A percentile compares a stretch with the other conserved stretches of the same genome.
phyloP scores from a whole-genome alignment of 2,888 invertebrate species.

The Eueremaeus valkanovi region DNA sequence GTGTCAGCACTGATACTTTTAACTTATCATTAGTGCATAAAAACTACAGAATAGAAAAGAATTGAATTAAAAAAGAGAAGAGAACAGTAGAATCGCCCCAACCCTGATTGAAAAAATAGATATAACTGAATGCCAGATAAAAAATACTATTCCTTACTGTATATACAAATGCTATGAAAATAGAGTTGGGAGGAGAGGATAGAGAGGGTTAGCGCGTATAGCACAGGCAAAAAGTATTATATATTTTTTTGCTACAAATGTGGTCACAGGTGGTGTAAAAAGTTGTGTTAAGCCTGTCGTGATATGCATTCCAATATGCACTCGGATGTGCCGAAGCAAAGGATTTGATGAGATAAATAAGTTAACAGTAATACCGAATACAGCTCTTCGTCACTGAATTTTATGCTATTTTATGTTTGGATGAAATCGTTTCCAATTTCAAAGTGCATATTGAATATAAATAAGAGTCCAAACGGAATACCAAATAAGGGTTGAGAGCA shows the following conservation, averaged over 20 bases:
- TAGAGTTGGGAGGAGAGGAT: not conserved
- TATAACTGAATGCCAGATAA: too few species aligned
- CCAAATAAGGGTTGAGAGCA: not conserved
- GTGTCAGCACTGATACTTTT: too few species aligned
- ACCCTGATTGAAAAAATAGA: too few species aligned
- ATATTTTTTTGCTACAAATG: not conserved
- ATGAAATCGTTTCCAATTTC: not conserved
- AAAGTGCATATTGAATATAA: conserved; percentile 4
- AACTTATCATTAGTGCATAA: too few species aligned
- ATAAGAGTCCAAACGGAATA: conserved; percentile 9
- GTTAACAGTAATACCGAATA: conserved; percentile 13
- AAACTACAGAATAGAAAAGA: too few species aligned
- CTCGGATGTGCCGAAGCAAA: not conserved
- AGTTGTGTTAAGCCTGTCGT: conserved; percentile 30
- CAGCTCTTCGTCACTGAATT: not conserved
- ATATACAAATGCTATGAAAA: not conserved
- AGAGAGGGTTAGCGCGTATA: not conserved
- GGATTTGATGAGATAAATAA: conserved; percentile 33
- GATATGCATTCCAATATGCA: conserved; percentile 20
- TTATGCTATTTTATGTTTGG: not conserved
- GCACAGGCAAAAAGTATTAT: too few species aligned
- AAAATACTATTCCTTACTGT: too few species aligned
- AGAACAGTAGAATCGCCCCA: too few species aligned
- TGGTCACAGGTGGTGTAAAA: conserved; percentile 29
- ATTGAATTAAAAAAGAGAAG: too few species aligned